Conservation (phyloP, 1,140 invertebrate genomes). For the Drosophila funebris region DNA sequence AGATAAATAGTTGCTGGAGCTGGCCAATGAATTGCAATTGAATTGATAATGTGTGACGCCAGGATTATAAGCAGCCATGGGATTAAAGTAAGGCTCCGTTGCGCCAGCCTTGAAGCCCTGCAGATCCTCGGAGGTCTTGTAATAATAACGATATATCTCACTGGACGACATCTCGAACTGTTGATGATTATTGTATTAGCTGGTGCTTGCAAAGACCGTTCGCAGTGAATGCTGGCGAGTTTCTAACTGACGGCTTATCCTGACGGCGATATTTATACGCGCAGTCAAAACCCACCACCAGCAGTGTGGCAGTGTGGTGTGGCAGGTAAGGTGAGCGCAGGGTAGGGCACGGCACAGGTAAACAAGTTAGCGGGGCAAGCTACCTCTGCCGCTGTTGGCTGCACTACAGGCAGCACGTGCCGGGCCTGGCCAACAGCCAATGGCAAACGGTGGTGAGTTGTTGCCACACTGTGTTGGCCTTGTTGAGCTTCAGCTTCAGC, state of each 20-base stretch:
- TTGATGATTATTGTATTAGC: neutral
- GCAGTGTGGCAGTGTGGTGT: neutral
- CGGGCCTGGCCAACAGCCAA: slow-evolving; percentile 46
- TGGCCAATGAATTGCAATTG: slow-evolving; percentile 68
- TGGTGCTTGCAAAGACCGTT: slow-evolving; percentile 23
- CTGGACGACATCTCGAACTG: slow-evolving; percentile 69
- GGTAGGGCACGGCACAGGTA: slow-evolving; percentile 48
- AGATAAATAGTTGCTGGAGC: slow-evolving; percentile 66
- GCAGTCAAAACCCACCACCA: slow-evolving; percentile 49
- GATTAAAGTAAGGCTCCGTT: slow-evolving; percentile 73
- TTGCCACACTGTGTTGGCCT: neutral
- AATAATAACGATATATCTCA: slow-evolving; percentile 82
- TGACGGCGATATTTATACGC: slow-evolving; percentile 69
- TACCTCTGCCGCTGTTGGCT: neutral
- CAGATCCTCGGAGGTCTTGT: slow-evolving; percentile 81
- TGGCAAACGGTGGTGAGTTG: slow-evolving; percentile 58
- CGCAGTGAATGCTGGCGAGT: slow-evolving; percentile 57
- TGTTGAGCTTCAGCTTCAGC: slow-evolving; percentile 21
- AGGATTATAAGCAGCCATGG: slow-evolving; percentile 80
- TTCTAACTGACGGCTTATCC: slow-evolving; percentile 60
- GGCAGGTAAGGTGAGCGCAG: slow-evolving; percentile 43
- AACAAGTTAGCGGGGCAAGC: slow-evolving; percentile 49
- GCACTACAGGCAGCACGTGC: slow-evolving; percentile 61
- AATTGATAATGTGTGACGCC: slow-evolving; percentile 66
- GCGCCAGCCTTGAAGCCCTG: slow-evolving; percentile 69